Evolutionary conservation across 2,113 vertebrate species (phyloP), one percentile per base, ranked within the genome.

Genomic region (Blennius ocellaris): DNA sequence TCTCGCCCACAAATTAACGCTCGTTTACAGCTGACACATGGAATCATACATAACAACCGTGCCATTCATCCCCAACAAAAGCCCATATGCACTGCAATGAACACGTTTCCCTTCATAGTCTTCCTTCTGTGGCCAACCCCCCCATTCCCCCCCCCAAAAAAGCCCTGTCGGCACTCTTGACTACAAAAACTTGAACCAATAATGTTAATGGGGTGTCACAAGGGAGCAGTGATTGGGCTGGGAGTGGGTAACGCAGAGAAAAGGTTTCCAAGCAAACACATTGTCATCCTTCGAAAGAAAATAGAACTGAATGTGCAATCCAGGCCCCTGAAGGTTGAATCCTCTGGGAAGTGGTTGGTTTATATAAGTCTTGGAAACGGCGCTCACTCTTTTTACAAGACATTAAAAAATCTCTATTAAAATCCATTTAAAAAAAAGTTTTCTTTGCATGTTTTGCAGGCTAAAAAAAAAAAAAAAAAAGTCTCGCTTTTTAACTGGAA

Each of bases 321-420:
- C 30, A 30, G 12, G 59, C 60, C 50, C 80, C 47, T 74, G 52
- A 43, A 59, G 66, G 73, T 57, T 51, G 72, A 57, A 44, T 79
- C 76, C 80, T 74, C 41, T 56, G 72, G 68, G 81, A 86, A 47
- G 51, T 66, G 58, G 77, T 81, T 39, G 59, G 63, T 83, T 83
- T 80, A 83, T 71, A 68, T 15, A 73, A 67, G 82, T 63, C 71
- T 78, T 49, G 59, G 66, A 78, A 80, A 73, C 16, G 80, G 40
- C 52, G 15, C 82, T 88, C 67, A 57, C 41, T 58, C 52, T 74
- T 86, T 30, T 83, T 78, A 85, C 60, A 8, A 52, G 76, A 80
- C 67, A 67, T 15, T 77, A 78, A 88, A 86, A 86, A 59, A 53
- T 69, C 70, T 59, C 41, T 54, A 80, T 73, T 78, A 80, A 84